Base-by-base conservation (phyloP, 2,113 vertebrate species). In the Puma concolor region DNA sequence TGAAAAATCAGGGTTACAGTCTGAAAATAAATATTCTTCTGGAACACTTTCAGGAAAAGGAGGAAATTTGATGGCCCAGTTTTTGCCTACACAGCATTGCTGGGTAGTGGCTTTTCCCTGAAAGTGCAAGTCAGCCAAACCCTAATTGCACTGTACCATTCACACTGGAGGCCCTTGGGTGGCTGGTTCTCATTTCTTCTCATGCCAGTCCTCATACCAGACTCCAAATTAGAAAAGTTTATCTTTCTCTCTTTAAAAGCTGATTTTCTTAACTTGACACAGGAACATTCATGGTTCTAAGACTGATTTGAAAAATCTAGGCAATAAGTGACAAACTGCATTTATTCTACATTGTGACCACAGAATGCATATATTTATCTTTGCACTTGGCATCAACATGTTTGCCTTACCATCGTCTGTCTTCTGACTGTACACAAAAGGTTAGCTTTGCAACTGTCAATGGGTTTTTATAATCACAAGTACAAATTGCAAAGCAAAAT, bases 11-110 rank as follows among this genome's bases (percentile, higher is more conserved):
- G 48, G 36, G 2, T 80, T 85, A 81, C 36, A 79, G 44, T 82
- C 33, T 82, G 50, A 96, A 97, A 96, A 96, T 93, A 96, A 98
- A 92, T 91, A 94, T 76, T 93, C 76, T 83, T 92, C 87, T 95
- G 72, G 87, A 95, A 89, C 91, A 87, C 38, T 41, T 11, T 89
- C 76, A 93, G 72, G 67, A 79, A 89, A 89, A 77, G 27, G 63
- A 93, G n/a, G 66, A 89, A 89, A 95, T 89, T 33, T 92, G 72
- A 97, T 81, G 38, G 77, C 44, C 50, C 48, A 74, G 33, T 74
- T 93, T 96, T 97, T 97, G 82, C 72, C 74, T 82, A 82, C 31
- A 64, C 66, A 82, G 92, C 87, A 97, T 88, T 91, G 23, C 66
- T 91, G 64, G 38, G 38, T 67, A 91, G 57, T 96, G 94, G 64